Base-by-base conservation (phyloP, 2,797 vertebrate genomes). In the Hoplostethus atlanticus region DNA sequence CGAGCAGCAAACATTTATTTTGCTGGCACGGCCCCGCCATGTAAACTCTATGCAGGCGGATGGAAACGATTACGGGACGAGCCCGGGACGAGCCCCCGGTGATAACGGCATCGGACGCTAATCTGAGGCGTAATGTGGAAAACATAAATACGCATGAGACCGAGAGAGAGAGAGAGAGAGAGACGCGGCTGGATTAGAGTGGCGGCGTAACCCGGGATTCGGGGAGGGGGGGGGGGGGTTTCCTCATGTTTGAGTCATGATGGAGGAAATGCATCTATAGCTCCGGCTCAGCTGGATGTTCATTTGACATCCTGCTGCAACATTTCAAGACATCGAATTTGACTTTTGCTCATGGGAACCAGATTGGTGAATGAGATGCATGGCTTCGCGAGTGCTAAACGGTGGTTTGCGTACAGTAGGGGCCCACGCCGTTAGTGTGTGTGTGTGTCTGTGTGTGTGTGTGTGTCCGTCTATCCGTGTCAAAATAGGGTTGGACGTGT, bases 41-140 rank as follows among this genome's bases (percentile, higher is more conserved):
- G 5, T 71, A 71, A 84, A 75, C 68, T 53, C 56, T 1, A 3
- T 4, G 59, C 51, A 70, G 15, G 0, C 62, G 81, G 34, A 88
- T 90, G 86, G 89, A 87, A 89, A 83, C 76, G 73, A 86, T 89
- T 87, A 88, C 54, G 21, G n/a, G n/a, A 47, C 4, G 38, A 5
- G 11, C 52, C 52, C 77, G 13, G 16, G 79, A 84, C 75, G 50
- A 69, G 70, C 72, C 77, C 42, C 67, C 54, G 34, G 68, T 74
- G 71, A 84, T 76, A 82, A 77, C 48, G 11, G 28, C 17, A 12
- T 16, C 51, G 53, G 52, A 55, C 16, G 68, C 44, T 57, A 42
- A 73, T 72, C 64, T 62, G 81, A 88, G 84, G 84, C 76, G 31
- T 42, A n/a, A 15, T 56, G 46, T 54, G 74, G 68, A 56, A 57